phyloP scores from a whole-genome alignment of 2,113 vertebrate species.

The Galemys pyrenaicus region DNA sequence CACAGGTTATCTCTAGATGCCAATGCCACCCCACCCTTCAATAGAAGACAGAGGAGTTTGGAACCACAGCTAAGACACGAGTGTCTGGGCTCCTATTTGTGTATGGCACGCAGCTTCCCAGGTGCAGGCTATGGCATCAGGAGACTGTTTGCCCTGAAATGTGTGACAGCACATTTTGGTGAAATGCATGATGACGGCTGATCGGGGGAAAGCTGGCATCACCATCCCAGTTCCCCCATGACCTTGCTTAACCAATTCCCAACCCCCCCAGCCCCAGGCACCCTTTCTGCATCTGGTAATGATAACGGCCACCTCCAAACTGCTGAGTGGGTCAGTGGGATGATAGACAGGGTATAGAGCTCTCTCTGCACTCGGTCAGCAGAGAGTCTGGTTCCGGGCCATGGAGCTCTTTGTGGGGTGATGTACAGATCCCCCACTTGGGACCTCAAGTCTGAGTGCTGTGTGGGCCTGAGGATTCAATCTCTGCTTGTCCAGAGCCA shows the following conservation, averaged over 20 bases:
- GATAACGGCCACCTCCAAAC: not conserved
- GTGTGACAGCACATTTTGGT: not conserved
- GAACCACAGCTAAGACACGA: not conserved
- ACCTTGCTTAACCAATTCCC: not conserved
- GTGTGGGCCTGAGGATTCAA: too few species aligned
- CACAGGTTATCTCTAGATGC: not conserved
- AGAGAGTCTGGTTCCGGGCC: not conserved
- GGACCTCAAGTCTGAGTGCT: not conserved
- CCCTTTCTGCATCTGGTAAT: not conserved
- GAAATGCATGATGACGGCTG: not conserved
- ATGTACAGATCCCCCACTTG: not conserved
- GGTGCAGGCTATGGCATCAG: not conserved
- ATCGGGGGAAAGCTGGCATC: not conserved
- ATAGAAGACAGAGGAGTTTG: not conserved
- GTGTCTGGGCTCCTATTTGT: not conserved
- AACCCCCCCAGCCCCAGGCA: not conserved
- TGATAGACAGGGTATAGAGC: not conserved
- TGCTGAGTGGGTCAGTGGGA: not conserved
- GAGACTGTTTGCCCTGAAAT: not conserved
- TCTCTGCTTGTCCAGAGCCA: not conserved
- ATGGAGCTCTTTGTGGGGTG: not conserved
- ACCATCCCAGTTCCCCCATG: not conserved
- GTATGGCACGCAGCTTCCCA: not conserved
- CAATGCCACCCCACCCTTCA: accelerated
- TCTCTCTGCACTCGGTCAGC: not conserved